A percentile compares a stretch with the other conserved stretches of the same genome.
phyloP scores from a whole-genome alignment of 2,113 vertebrate species.

The Phyllostomus discolor region DNA sequence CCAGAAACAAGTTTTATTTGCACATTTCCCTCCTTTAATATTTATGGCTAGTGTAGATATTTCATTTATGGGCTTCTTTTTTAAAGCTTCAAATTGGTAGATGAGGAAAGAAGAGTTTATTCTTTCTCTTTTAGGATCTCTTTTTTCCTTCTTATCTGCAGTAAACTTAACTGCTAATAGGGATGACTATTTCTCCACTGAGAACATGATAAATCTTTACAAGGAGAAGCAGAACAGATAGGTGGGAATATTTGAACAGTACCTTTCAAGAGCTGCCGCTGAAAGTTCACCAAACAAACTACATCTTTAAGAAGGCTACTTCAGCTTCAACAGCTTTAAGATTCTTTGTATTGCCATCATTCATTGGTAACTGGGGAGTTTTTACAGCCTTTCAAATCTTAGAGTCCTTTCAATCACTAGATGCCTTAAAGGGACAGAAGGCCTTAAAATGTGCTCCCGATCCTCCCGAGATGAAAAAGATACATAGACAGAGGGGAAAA shows the following conservation, averaged over 20 bases:
- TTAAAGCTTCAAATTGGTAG: constrained; percentile 46
- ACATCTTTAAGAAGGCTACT: constrained; percentile 71
- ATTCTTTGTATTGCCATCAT: constrained; percentile 61
- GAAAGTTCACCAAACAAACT: constrained; percentile 61
- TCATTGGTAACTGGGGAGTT: constrained; percentile 77
- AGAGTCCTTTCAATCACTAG: constrained; percentile 80
- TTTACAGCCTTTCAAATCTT: constrained; percentile 80
- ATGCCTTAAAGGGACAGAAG: constrained; percentile 85
- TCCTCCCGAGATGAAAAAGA: constrained; percentile 80
- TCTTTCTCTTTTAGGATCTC: constrained; percentile 59
- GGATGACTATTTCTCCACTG: constrained; percentile 38
- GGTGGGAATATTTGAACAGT: constrained; percentile 64
- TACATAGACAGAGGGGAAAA: constrained; percentile 80
- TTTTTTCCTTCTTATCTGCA: constrained; percentile 21
- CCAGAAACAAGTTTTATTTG: constrained; percentile 76
- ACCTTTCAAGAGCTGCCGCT: constrained; percentile 34
- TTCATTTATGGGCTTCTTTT: constrained; percentile 58
- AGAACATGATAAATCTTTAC: constrained; percentile 46
- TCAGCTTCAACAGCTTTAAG: constrained; percentile 70
- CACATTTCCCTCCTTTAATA: constrained; percentile 69
- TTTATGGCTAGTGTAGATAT: constrained; percentile 70
- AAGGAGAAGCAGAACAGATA: constrained; percentile 45
- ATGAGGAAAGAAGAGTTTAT: constrained; percentile 23
- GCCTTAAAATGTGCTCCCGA: constrained; percentile 79
- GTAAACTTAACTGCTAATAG: constrained; percentile 59